phyloP scores from a whole-genome alignment of 2,113 vertebrate genomes.

The Clarias batrachus region DNA sequence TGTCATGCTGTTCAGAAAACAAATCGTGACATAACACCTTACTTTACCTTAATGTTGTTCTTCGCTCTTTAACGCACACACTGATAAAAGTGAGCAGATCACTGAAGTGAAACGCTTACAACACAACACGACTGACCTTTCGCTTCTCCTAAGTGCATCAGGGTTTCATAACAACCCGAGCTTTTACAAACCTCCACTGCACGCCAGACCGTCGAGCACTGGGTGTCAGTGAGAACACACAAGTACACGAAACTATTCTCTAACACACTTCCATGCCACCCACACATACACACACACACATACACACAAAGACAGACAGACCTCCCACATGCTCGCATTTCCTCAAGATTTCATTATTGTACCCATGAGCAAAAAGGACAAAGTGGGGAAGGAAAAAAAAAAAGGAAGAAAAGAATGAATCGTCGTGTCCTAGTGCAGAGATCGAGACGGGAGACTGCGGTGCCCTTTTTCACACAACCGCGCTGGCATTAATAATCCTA shows the following conservation, averaged over 20 bases:
- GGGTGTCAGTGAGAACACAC: not conserved
- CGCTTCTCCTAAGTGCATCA: not conserved
- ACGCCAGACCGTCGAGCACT: not conserved
- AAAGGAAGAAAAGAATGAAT: not conserved
- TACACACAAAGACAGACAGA: conserved; percentile 32
- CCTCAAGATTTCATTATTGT: conserved; percentile 20
- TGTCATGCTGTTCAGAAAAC: no score
- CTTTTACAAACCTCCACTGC: not conserved
- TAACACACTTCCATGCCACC: not conserved
- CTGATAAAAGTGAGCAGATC: not conserved
- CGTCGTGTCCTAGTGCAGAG: not conserved
- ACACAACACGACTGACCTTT: not conserved
- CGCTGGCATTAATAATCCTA: not conserved
- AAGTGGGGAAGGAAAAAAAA: not conserved
- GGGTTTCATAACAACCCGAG: conserved; percentile 1
- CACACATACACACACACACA: conserved; percentile 15
- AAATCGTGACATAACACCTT: no score
- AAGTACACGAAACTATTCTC: not conserved
- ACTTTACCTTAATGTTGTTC: not conserved
- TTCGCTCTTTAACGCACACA: not conserved
- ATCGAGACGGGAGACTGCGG: not conserved
- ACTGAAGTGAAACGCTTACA: not conserved
- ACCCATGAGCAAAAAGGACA: not conserved
- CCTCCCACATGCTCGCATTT: conserved; percentile 25
- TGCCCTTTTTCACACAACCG: not conserved